phyloP scores from a whole-genome alignment of 1,140 invertebrate genomes.

The Cecropterus lyciades region DNA sequence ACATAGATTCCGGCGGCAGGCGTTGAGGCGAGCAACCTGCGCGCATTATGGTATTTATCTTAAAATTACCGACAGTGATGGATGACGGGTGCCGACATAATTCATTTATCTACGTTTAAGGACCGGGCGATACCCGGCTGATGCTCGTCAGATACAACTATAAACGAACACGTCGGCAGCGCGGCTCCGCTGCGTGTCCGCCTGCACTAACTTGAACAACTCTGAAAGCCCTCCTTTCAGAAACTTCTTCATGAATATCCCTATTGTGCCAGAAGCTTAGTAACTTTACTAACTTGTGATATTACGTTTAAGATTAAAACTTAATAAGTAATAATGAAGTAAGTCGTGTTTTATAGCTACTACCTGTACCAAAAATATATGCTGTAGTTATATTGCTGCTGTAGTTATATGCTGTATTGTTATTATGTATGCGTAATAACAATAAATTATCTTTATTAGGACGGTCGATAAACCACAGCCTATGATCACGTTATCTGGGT shows the following conservation, averaged over 20 bases:
- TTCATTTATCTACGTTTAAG: conserved; percentile 74
- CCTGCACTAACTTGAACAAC: conserved; percentile 16
- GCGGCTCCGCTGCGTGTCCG: conserved; percentile 12
- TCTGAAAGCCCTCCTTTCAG: conserved; percentile 15
- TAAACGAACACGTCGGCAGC: conserved; percentile 13
- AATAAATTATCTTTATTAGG: too few species aligned
- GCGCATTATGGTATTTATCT: too few species aligned
- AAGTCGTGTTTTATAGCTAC: too few species aligned
- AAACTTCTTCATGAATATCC: conserved; percentile 17
- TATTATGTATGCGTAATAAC: too few species aligned
- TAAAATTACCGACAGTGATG: too few species aligned
- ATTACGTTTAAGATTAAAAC: conserved; percentile 1
- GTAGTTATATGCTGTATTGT: too few species aligned
- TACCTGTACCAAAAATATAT: too few species aligned
- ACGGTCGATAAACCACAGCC: too few species aligned
- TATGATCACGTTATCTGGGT: too few species aligned
- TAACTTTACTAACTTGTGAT: conserved; percentile 4
- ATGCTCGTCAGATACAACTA: conserved; percentile 29
- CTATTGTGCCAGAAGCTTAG: conserved; percentile 7
- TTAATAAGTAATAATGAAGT: too few species aligned
- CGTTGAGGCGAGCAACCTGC: conserved; percentile 47
- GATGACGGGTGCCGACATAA: conserved; percentile 63
- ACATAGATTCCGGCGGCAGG: conserved; percentile 8
- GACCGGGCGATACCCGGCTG: too few species aligned
- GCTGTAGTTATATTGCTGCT: too few species aligned